phyloP scores from a whole-genome alignment of 1,140 invertebrate genomes.

The Lasioglossum baleicum region DNA sequence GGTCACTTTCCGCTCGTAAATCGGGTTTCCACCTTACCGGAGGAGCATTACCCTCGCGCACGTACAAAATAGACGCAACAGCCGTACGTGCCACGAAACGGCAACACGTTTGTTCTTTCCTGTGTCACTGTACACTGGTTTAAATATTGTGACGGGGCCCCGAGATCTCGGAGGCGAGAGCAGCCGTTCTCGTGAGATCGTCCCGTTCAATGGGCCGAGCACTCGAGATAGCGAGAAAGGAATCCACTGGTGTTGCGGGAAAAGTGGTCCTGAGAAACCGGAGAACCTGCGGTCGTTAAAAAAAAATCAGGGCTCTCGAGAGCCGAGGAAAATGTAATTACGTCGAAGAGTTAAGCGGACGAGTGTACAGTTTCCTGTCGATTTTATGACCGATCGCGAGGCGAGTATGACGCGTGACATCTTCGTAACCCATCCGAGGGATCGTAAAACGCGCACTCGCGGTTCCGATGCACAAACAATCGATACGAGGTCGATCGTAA shows the following conservation, averaged over 20 bases:
- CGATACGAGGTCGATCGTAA: constrained; percentile 47
- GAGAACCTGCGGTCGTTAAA: constrained; percentile 9
- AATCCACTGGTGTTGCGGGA: neutral
- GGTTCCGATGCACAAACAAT: constrained; percentile 44
- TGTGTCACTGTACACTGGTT: constrained; percentile 60
- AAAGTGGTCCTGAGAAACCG: constrained; percentile 25
- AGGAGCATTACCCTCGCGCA: constrained; percentile 63
- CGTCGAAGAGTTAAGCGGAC: too few species aligned
- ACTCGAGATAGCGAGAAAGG: constrained; percentile 45
- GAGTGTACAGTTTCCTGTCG: neutral
- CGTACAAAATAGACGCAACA: constrained; percentile 69
- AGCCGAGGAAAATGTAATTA: neutral
- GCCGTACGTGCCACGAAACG: constrained; percentile 66
- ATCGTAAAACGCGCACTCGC: constrained; percentile 37
- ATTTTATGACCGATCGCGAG: neutral
- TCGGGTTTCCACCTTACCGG: constrained; percentile 37
- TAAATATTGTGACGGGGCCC: constrained; percentile 46
- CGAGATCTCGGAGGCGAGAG: neutral
- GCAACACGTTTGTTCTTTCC: constrained; percentile 64
- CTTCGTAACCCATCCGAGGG: constrained; percentile 13
- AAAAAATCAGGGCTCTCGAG: neutral
- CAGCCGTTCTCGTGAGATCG: neutral
- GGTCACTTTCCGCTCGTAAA: constrained; percentile 6
- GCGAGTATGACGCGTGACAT: neutral
- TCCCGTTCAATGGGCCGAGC: constrained; percentile 23